phyloP scores from a whole-genome alignment of 2,888 invertebrate species.

The Emmelina monodactyla region DNA sequence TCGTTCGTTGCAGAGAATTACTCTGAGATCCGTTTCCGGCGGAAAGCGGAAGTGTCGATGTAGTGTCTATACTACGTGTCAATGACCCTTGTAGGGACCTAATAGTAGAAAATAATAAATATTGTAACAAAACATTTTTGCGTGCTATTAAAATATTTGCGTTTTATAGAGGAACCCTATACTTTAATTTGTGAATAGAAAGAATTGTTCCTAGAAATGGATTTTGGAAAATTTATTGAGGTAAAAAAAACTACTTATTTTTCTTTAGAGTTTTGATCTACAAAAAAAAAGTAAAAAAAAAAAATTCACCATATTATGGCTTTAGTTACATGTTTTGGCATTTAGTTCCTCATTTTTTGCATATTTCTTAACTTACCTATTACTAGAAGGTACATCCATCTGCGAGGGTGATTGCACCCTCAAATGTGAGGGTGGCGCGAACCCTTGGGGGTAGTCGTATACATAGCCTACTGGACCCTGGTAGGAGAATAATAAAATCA shows the following conservation, averaged over 20 bases:
- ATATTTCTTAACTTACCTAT: constrained; percentile 27
- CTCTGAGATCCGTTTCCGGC: constrained; percentile 47
- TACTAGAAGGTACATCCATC: constrained; percentile 30
- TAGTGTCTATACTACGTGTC: constrained; percentile 55
- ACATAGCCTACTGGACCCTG: constrained; percentile 51
- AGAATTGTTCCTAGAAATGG: no score
- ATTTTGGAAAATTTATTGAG: no score
- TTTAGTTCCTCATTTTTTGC: neutral
- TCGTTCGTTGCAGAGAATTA: constrained; percentile 53
- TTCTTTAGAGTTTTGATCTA: no score
- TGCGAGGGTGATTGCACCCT: constrained; percentile 49
- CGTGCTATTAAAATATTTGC: no score
- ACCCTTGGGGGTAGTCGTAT: constrained; percentile 56
- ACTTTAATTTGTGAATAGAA: no score
- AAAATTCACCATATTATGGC: neutral
- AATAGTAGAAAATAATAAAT: constrained; percentile 5
- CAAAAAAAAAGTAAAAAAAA: no score
- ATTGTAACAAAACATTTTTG: no score
- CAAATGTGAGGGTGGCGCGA: constrained; percentile 47
- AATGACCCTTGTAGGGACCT: constrained; percentile 56
- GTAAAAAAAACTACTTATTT: no score
- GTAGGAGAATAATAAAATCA: no score
- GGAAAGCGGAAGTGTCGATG: constrained; percentile 50
- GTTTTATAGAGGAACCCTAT: no score
- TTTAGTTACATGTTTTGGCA: neutral